Evolutionary conservation across 2,797 vertebrate species (phyloP).

Genomic region (Labeo calbasu): DNA sequence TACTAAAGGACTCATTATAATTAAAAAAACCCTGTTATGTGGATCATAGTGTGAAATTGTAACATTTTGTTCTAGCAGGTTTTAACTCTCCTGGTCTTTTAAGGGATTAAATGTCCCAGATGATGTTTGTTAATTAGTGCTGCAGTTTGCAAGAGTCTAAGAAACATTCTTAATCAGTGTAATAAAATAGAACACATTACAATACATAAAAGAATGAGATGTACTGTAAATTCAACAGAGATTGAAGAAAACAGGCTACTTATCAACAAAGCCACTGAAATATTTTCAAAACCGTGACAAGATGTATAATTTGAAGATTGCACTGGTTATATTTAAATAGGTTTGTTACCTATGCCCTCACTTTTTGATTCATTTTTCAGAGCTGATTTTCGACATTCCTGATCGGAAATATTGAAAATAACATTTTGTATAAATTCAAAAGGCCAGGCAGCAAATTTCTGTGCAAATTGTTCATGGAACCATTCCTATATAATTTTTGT

Average conservation of each 20-base stretch:
- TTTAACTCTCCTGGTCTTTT: neutral
- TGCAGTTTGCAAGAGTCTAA: neutral
- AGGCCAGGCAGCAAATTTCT: neutral
- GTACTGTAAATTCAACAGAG: neutral
- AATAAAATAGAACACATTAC: neutral
- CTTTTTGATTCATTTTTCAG: neutral
- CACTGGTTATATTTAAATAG: neutral
- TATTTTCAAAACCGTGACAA: neutral
- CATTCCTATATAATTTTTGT: neutral
- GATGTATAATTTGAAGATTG: neutral
- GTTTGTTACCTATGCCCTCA: neutral
- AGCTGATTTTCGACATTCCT: neutral
- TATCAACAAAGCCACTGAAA: neutral
- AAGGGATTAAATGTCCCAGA: constrained; percentile 23
- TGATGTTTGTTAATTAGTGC: constrained; percentile 23
- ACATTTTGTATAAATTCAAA: neutral
- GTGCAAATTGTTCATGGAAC: neutral
- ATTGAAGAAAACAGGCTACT: neutral
- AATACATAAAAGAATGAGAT: neutral
- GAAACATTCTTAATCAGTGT: neutral
- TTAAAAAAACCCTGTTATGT: neutral
- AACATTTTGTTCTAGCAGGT: neutral
- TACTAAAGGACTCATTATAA: neutral
- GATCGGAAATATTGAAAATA: neutral
- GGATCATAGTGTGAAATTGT: neutral